Evolutionary conservation across 1,140 invertebrate species (phyloP), one percentile per base, ranked within the genome.

Genomic region (Sesamia nonagrioides): DNA sequence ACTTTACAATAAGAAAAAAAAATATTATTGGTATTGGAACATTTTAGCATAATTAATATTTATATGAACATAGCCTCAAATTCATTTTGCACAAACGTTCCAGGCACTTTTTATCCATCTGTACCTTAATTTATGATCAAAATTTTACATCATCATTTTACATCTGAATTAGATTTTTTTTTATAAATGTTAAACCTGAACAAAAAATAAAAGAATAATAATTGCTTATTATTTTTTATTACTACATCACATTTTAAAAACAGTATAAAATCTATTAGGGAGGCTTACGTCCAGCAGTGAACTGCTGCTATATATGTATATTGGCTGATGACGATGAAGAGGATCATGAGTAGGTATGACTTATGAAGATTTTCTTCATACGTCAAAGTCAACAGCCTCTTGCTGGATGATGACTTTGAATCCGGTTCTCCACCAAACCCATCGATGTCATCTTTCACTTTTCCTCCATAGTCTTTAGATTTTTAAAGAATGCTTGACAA

Each of bases 401-500:
- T 37, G 37, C 33, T 15, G n/a, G n/a, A n/a, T n/a, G n/a, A n/a
- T n/a, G n/a, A n/a, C n/a, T n/a, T n/a, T n/a, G n/a, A n/a, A n/a
- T n/a, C n/a, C n/a, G n/a, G n/a, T n/a, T n/a, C n/a, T n/a, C n/a
- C n/a, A n/a, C n/a, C n/a, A 63, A 40, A 17, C 6, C 35, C n/a
- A 40, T 63, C 35, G 33, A 63, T 6, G 17, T 63, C 60, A 40
- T 63, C 60, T 63, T 7, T 63, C 6, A 63, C n/a, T n/a, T 63
- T 37, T 6, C 33, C 15, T 63, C 33, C 2, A 6, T 40, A 37
- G 33, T 17, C 35, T 63, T 63, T 40, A 63, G 33, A 2, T 37
- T 40, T 63, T 63, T 63, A 33, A 40, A 63, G 40, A 63, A 63
- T 40, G 37, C 33, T 17, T 37, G 60, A 63, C 60, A 63, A 63